These are phyloP conservation scores for Trematomus loennbergii DNA, from an alignment of 2,113 vertebrate genomes.

Conservation along the genomic window DNA sequence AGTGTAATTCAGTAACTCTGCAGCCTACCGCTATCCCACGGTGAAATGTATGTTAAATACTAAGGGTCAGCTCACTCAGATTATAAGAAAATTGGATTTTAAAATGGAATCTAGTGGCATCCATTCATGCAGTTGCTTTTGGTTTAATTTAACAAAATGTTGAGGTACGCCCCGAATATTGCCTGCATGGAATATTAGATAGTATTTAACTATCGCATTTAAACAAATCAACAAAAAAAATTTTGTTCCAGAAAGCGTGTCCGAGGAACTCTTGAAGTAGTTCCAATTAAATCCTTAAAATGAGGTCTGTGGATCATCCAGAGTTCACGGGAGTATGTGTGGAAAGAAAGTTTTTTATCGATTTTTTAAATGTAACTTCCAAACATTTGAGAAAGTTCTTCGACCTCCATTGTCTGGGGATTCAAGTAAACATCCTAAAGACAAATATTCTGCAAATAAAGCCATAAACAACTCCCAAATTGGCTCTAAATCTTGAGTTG, in stretches of 20 bases:
- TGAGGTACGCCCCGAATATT: not conserved
- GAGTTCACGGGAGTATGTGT: slow-evolving; percentile 18
- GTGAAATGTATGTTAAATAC: not conserved
- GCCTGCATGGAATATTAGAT: not conserved
- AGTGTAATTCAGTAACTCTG: slow-evolving; percentile 20
- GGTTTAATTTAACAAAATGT: not conserved
- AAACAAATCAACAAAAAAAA: slow-evolving; percentile 15
- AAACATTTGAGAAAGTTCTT: too few relatives aligned
- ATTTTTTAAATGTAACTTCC: slow-evolving; percentile 36
- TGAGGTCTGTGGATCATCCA: slow-evolving; percentile 30
- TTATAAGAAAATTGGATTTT: not conserved
- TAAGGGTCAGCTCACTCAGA: not conserved
- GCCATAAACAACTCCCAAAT: too few relatives aligned
- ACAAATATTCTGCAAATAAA: too few relatives aligned
- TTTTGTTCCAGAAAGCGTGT: slow-evolving; percentile 4
- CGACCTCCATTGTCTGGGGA: too few relatives aligned
- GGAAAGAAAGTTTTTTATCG: slow-evolving; percentile 15
- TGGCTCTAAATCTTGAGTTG: too few relatives aligned
- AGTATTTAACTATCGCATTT: not conserved
- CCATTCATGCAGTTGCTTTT: not conserved
- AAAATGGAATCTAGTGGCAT: not conserved
- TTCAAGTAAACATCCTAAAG: too few relatives aligned
- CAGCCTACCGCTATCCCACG: not conserved
- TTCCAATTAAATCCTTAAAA: slow-evolving; percentile 20
- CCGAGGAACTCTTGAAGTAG: slow-evolving; percentile 27